phyloP scores from a whole-genome alignment of 2,888 invertebrate species.

The Sepiola atlantica region DNA sequence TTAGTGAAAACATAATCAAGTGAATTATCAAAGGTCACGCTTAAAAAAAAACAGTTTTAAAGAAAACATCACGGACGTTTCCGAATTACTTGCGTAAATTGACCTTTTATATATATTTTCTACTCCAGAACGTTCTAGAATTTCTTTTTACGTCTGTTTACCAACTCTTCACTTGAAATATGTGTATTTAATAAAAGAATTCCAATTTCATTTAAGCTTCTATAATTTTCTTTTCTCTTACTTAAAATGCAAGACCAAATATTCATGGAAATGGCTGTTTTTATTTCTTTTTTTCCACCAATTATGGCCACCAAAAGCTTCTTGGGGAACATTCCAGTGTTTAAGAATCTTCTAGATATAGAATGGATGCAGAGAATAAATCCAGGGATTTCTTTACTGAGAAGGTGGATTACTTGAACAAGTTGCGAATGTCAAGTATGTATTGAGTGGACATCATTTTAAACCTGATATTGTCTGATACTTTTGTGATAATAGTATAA shows the following conservation, averaged over 20 bases:
- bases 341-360: too few relatives aligned
- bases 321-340: too few relatives aligned
- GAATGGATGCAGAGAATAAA: too few relatives aligned
- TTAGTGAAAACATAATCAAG: background rate
- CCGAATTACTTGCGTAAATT: background rate
- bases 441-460: too few relatives aligned
- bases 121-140: background rate
- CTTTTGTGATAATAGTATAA: too few relatives aligned
- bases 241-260: background rate
- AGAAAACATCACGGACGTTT: background rate
- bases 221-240: background rate
- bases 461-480: too few relatives aligned
- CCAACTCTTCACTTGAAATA: background rate
- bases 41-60: background rate
- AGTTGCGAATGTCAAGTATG: too few relatives aligned
- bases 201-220: background rate
- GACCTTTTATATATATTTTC: background rate
- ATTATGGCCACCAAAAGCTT: background rate
- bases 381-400: too few relatives aligned
- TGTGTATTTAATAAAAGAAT: background rate
- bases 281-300: background rate
- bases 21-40: background rate
- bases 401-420: too few relatives aligned
- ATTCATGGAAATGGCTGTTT: background rate
- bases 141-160: background rate